Percentiles rank a stretch among this genome's conserved stretches.
Conservation (phyloP, 2,797 vertebrate species). For the Helarctos malayanus region DNA sequence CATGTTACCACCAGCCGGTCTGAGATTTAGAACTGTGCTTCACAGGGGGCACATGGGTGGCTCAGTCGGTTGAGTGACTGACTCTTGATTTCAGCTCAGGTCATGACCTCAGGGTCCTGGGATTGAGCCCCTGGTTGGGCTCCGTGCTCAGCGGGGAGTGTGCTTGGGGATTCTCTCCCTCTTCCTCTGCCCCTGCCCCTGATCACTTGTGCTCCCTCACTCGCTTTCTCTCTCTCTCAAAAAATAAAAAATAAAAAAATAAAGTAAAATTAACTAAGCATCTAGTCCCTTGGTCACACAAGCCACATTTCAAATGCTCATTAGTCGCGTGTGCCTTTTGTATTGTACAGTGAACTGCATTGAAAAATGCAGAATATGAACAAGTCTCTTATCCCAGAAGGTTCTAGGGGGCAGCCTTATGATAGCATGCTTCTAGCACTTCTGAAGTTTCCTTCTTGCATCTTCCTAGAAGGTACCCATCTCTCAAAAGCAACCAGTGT, state of each 20-base stretch:
- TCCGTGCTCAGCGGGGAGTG: background rate
- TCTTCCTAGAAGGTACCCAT: background rate
- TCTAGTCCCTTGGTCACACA: background rate
- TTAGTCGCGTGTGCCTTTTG: background rate
- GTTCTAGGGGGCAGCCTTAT: background rate
- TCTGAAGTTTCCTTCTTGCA: background rate
- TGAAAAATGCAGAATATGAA: background rate
- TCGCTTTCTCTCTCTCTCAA: background rate
- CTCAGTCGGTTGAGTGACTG: background rate
- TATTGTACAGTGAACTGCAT: too few species aligned
- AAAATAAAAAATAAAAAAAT: background rate
- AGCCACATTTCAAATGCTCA: background rate
- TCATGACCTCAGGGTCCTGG: background rate
- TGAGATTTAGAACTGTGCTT: background rate
- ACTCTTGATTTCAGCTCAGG: background rate
- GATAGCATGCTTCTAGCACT: background rate
- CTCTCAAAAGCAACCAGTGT: too few species aligned
- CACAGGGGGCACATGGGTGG: background rate
- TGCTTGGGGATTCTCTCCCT: background rate
- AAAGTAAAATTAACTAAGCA: background rate
- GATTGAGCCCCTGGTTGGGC: fast-evolving
- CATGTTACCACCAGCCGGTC: background rate
- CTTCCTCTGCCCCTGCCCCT: background rate
- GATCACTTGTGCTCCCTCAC: background rate
- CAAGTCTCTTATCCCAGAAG: background rate